These are phyloP conservation scores for Pampusana beccarii DNA, from an alignment of 2,113 vertebrate genomes.

Conservation along the genomic window DNA sequence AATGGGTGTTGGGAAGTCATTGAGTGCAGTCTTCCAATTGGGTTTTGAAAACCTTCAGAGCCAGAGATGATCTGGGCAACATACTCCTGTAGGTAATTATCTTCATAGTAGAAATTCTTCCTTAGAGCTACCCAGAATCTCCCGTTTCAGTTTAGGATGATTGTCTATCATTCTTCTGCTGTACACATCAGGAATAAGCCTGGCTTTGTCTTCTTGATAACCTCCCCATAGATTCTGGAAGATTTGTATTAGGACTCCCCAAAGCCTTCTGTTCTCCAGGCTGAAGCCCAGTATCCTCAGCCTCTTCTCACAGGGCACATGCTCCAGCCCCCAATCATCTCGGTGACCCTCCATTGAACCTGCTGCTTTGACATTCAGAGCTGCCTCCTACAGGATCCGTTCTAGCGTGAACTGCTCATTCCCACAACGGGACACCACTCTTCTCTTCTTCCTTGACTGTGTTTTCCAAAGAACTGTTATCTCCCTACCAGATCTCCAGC, in stretches of 20 bases:
- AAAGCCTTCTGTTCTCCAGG: no score
- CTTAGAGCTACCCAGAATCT: background rate
- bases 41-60: background rate
- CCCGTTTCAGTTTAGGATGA: background rate
- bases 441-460: background rate
- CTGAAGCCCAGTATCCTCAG: no score
- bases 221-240: background rate
- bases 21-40: background rate
- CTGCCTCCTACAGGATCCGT: background rate
- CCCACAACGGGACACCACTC: background rate
- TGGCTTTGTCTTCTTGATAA: background rate
- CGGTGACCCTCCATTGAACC: no score
- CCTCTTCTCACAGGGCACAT: no score
- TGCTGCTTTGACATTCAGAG: background rate
- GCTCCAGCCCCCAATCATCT: no score
- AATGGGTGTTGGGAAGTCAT: rapidly evolving
- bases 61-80: background rate
- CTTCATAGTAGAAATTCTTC: background rate
- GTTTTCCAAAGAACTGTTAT: background rate
- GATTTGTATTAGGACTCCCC: background rate
- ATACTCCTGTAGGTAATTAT: background rate
- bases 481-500: background rate
- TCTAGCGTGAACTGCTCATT: background rate
- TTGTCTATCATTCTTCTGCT: background rate
- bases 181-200: background rate